phyloP scores from a whole-genome alignment of 1,140 invertebrate genomes.

The Lithobius niger region DNA sequence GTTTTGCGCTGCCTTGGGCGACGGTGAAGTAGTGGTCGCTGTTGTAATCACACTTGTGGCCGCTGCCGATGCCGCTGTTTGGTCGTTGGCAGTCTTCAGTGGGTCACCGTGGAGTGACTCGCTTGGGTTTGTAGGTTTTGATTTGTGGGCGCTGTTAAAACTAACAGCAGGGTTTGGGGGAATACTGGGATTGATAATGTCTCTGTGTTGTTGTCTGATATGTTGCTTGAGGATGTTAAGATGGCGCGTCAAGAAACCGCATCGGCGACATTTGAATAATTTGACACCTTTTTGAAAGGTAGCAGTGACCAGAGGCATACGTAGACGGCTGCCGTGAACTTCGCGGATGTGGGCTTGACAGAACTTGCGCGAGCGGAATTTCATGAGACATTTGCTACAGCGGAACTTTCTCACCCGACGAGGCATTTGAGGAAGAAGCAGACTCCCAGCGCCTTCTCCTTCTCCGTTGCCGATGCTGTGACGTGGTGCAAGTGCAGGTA shows the following conservation, averaged over 20 bases:
- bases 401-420: slow-evolving; percentile 25
- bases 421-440: too few species aligned
- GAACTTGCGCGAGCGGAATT: slow-evolving; percentile 29
- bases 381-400: slow-evolving; percentile 36
- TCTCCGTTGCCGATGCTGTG: slow-evolving; percentile 8
- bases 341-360: slow-evolving; percentile 32
- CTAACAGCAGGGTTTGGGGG: too few species aligned
- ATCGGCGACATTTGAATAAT: slow-evolving; percentile 46
- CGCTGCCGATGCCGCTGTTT: slow-evolving; percentile 10
- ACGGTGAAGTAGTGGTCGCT: slow-evolving; percentile 24
- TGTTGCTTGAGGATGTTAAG: slow-evolving; percentile 49
- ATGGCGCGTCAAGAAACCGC: slow-evolving; percentile 46
- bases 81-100: not conserved
- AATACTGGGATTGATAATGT: not conserved
- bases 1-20: slow-evolving; percentile 21
- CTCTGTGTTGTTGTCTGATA: slow-evolving; percentile 34
- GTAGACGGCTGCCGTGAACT: slow-evolving; percentile 23
- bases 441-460: too few species aligned
- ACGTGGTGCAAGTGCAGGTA: not conserved
- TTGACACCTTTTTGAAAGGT: slow-evolving; percentile 14
- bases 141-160: too few species aligned
- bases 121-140: not conserved
- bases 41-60: too few species aligned
- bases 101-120: not conserved
- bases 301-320: slow-evolving; percentile 10